phyloP scores from a whole-genome alignment of 1,140 invertebrate genomes.

The Panagrolaimus sp. region DNA sequence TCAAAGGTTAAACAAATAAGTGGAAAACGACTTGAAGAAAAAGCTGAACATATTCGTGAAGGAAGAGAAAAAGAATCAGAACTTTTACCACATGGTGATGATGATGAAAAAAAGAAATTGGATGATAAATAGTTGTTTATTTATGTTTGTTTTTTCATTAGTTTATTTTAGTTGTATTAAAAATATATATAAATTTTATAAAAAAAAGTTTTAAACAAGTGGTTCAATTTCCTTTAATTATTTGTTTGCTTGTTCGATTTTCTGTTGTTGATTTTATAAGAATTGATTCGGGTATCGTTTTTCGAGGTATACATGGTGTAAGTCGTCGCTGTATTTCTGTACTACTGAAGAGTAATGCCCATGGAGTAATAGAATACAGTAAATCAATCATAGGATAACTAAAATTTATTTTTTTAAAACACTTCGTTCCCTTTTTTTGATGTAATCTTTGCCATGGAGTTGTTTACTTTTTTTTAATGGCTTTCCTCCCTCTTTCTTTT shows the following conservation, averaged over 20 bases:
- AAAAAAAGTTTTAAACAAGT: too few relatives aligned
- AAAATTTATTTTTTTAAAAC: neutral
- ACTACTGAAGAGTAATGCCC: neutral
- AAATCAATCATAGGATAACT: constrained; percentile 9
- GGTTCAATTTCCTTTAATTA: too few relatives aligned
- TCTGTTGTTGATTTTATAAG: too few relatives aligned
- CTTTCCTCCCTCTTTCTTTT: too few relatives aligned
- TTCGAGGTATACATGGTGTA: too few relatives aligned
- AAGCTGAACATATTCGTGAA: neutral
- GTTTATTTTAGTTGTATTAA: constrained; percentile 2
- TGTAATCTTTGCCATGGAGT: too few relatives aligned
- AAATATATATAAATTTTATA: too few relatives aligned
- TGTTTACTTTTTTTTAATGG: too few relatives aligned
- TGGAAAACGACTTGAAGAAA: neutral
- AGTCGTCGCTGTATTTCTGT: neutral
- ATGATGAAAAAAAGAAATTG: neutral
- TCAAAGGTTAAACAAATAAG: neutral
- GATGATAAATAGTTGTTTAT: neutral
- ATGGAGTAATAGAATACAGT: constrained; percentile 1
- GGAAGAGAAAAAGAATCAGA: neutral
- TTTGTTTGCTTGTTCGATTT: too few relatives aligned
- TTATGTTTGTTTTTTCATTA: neutral
- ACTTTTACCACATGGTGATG: neutral
- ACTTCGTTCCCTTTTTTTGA: too few relatives aligned
- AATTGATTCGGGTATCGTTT: too few relatives aligned